Conservation (phyloP, 1,140 invertebrate species). For the Pogonognathellus flavescens region DNA sequence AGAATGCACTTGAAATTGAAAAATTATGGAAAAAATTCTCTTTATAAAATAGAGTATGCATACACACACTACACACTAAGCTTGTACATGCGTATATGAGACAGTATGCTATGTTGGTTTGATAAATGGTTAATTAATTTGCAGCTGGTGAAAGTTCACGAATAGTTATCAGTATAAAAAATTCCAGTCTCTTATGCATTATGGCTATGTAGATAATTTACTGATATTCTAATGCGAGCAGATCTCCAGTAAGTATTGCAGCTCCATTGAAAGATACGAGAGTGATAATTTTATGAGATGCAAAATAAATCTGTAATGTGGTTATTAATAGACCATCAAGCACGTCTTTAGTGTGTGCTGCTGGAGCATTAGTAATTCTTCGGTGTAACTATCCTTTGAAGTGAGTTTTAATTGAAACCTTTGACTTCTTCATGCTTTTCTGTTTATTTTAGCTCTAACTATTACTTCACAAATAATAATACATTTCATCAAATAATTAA, state of each 20-base stretch:
- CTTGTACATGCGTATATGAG: too few species aligned
- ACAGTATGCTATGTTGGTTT: too few species aligned
- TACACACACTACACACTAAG: too few species aligned
- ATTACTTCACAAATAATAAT: too few species aligned
- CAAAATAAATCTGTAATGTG: not conserved
- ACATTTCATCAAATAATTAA: too few species aligned
- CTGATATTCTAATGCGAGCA: too few species aligned
- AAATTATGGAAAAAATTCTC: slow-evolving; percentile 4
- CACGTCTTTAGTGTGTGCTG: slow-evolving; percentile 12
- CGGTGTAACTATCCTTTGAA: not conserved
- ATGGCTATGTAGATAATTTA: too few species aligned
- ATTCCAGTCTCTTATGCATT: too few species aligned
- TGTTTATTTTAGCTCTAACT: too few species aligned
- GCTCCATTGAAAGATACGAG: not conserved
- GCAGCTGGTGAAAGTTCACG: slow-evolving; percentile 31
- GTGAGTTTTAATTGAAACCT: slow-evolving; percentile 34
- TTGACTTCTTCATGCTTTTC: not conserved
- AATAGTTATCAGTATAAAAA: not conserved
- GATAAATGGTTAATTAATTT: not conserved
- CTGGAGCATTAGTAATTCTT: not conserved
- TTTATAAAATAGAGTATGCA: too few species aligned
- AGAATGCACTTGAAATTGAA: not conserved
- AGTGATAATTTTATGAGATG: slow-evolving; percentile 1
- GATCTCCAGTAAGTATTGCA: not conserved
- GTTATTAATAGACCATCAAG: slow-evolving; percentile 4